Conservation (phyloP, 2,888 invertebrate species). For the Torymus texanus region DNA sequence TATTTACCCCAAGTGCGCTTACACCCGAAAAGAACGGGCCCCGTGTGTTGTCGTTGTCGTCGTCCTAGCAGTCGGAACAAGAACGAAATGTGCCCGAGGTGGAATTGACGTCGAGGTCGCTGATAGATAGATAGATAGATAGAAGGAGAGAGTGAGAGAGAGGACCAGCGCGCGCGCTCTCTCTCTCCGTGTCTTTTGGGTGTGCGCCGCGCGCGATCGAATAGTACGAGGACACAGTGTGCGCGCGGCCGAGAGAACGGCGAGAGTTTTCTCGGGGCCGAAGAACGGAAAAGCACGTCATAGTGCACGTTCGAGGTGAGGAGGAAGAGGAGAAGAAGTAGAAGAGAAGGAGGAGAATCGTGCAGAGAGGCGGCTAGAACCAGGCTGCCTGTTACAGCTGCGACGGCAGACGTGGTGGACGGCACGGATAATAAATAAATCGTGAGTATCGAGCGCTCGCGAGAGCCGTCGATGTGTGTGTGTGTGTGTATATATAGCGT, state of each 20-base stretch:
- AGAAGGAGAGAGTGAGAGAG: conserved; percentile 9
- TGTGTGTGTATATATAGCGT: too few relatives aligned
- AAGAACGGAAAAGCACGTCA: neutral
- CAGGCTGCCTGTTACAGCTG: neutral
- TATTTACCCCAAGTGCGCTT: too few relatives aligned
- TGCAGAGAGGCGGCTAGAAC: too few relatives aligned
- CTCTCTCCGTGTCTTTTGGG: neutral
- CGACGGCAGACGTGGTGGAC: neutral
- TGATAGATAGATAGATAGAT: conserved; percentile 1
- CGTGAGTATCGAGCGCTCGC: conserved; percentile 17
- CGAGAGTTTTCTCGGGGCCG: neutral
- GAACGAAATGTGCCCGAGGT: neutral
- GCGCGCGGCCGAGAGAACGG: neutral
- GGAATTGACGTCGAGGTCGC: neutral
- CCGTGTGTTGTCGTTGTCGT: neutral
- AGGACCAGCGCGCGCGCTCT: neutral
- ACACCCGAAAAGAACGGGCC: neutral
- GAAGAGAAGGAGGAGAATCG: too few relatives aligned
- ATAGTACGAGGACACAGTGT: neutral
- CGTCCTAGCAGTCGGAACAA: neutral
- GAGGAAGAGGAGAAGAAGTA: too few relatives aligned
- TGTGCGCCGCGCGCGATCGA: neutral
- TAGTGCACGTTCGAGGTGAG: too few relatives aligned
- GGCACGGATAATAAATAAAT: conserved; percentile 9
- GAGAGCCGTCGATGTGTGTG: too few relatives aligned